These are phyloP conservation scores for Coenobita brevimanus DNA, from an alignment of 1,140 invertebrate species.

Conservation along the genomic window DNA sequence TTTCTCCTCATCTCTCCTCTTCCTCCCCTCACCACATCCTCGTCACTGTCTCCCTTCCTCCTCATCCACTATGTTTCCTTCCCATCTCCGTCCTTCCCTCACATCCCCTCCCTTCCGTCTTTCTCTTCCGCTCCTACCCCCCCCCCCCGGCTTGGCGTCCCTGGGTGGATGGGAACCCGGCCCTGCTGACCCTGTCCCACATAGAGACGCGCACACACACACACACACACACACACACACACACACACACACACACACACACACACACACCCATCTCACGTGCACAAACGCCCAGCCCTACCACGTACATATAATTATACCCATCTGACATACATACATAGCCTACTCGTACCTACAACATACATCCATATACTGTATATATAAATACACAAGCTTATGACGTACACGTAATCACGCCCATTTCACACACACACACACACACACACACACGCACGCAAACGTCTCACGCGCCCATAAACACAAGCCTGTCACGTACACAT, in stretches of 20 bases:
- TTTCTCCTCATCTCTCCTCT: background rate
- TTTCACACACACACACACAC: no score
- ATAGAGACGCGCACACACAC: constrained; percentile 30
- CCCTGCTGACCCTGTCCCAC: constrained; percentile 60
- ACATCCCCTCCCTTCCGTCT: background rate
- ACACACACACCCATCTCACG: constrained; percentile 6
- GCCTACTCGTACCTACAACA: no score
- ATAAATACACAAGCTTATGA: no score
- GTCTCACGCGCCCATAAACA: no score
- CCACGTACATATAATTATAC: background rate
- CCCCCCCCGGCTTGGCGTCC: constrained; percentile 27
- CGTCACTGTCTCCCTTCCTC: constrained; percentile 10
- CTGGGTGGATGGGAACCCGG: constrained; percentile 52
- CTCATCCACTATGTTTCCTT: background rate
- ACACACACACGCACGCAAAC: no score
- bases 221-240: background rate
- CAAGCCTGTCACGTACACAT: no score
- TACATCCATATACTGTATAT: no score
- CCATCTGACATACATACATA: no score
- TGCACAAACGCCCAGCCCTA: background rate
- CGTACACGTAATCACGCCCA: no score
- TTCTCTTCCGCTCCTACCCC: background rate
- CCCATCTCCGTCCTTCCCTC: background rate
- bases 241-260: constrained; percentile 43
- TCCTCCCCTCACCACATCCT: background rate